Evolutionary conservation across 2,888 invertebrate species (phyloP).

Genomic region (Torymus aiolomorphi): DNA sequence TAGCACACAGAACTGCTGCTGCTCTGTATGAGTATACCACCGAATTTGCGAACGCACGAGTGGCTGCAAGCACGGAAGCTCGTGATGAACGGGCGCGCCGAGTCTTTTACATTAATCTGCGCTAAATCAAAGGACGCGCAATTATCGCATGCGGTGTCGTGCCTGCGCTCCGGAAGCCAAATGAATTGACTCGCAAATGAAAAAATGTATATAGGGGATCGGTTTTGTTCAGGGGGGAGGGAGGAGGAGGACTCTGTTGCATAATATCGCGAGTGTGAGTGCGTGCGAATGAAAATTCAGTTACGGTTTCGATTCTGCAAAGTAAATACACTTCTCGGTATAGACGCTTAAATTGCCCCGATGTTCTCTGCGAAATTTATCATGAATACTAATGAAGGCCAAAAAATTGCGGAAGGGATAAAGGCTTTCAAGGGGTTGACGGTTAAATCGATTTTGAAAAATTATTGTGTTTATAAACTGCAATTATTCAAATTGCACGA

Average conservation of each 20-base stretch:
- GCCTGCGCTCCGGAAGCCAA: neutral
- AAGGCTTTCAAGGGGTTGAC: too few species aligned
- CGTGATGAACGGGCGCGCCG: slow-evolving; percentile 40
- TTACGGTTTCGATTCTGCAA: too few species aligned
- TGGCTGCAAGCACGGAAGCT: neutral
- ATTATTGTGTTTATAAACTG: too few species aligned
- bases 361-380: too few species aligned
- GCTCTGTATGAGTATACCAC: neutral
- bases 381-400: too few species aligned
- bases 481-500: too few species aligned
- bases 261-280: too few species aligned
- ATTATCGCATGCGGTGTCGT: slow-evolving; percentile 39
- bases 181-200: slow-evolving; percentile 4
- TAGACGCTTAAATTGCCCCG: too few species aligned
- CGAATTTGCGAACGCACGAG: slow-evolving; percentile 16
- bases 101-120: slow-evolving; percentile 34
- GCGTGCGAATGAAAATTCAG: too few species aligned
- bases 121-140: slow-evolving; percentile 24
- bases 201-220: neutral
- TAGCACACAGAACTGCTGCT: neutral
- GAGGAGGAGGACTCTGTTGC: too few species aligned
- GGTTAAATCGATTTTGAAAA: too few species aligned
- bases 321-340: neutral
- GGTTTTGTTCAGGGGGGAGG: neutral
- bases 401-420: too few species aligned